Evolutionary conservation across 2,888 invertebrate species (phyloP).

Genomic region (Troides helena): DNA sequence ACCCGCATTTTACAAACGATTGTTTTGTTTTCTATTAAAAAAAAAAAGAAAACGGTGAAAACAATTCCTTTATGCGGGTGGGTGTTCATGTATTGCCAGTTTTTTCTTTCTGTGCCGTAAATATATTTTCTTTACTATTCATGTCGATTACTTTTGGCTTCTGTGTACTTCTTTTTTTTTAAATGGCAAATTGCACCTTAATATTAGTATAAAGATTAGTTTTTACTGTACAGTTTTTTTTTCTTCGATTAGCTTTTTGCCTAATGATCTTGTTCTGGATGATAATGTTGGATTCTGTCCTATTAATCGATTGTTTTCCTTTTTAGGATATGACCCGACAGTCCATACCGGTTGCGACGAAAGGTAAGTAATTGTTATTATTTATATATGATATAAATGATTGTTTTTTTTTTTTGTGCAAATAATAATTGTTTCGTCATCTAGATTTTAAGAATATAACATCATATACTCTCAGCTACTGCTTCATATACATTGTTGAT

Average conservation of each 20-base stretch:
- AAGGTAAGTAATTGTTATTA: constrained; percentile 50
- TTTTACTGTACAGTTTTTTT: constrained; percentile 11
- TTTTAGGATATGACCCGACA: constrained; percentile 79
- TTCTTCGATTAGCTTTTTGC: constrained; percentile 10
- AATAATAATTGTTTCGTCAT: constrained; percentile 17
- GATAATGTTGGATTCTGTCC: constrained; percentile 22
- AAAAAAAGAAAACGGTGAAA: constrained; percentile 1
- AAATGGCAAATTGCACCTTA: constrained; percentile 14
- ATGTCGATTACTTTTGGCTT: too few species aligned
- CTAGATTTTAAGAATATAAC: neutral
- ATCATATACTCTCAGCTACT: too few species aligned
- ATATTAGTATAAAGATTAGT: constrained; percentile 6
- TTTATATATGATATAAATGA: neutral
- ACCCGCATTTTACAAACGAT: constrained; percentile 17
- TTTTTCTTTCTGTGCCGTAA: neutral
- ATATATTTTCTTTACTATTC: constrained; percentile 18
- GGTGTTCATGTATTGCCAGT: constrained; percentile 9
- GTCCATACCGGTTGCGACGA: constrained; percentile 77
- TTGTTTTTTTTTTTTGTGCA: neutral
- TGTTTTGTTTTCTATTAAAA: constrained; percentile 9
- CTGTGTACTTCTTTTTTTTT: too few species aligned
- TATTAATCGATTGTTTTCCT: constrained; percentile 54
- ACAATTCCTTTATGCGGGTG: constrained; percentile 24
- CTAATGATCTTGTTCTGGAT: constrained; percentile 13
- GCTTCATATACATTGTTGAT: too few species aligned